These are phyloP conservation scores for Drosophila anomalata DNA, from an alignment of 2,888 invertebrate species.

Conservation along the genomic window DNA sequence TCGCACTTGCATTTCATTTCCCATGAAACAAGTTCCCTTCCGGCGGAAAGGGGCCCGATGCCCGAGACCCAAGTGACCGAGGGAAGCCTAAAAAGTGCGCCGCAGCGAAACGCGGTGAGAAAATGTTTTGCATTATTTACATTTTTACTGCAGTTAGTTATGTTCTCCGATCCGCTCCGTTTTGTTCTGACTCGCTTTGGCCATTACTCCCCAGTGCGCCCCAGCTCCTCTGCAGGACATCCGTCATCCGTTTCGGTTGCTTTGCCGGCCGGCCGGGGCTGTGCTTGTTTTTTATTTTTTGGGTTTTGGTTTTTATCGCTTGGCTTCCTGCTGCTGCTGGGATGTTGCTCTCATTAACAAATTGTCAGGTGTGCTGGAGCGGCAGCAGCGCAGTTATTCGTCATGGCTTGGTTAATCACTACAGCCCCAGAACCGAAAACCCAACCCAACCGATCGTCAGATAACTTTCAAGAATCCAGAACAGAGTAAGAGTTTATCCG, in stretches of 20 bases:
- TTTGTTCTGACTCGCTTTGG: constrained; percentile 38
- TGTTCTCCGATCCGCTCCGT: constrained; percentile 26
- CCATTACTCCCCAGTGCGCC: constrained; percentile 18
- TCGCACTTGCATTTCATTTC: constrained; percentile 72
- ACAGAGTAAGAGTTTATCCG: neutral
- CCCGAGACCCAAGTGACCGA: constrained; percentile 2
- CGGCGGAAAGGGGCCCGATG: constrained; percentile 31
- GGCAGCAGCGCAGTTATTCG: constrained; percentile 66
- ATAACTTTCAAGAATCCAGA: constrained; percentile 1
- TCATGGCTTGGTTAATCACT: constrained; percentile 76
- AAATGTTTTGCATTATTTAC: constrained; percentile 79
- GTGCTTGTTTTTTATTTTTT: constrained; percentile 9
- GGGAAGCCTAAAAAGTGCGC: constrained; percentile 75
- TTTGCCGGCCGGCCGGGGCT: constrained; percentile 50
- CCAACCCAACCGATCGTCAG: constrained; percentile 12
- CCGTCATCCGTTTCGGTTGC: constrained; percentile 78
- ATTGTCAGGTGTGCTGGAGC: constrained; percentile 69
- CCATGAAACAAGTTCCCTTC: constrained; percentile 61
- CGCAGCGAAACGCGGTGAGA: constrained; percentile 75
- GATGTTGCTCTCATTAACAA: constrained; percentile 80
- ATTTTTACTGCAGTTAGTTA: constrained; percentile 53
- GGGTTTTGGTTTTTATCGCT: constrained; percentile 70
- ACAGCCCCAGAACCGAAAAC: constrained; percentile 18
- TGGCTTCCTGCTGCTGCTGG: constrained; percentile 73
- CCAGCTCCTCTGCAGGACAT: constrained; percentile 67